Base-by-base conservation (phyloP, 2,797 vertebrate species). In the Eulemur albifrons region DNA sequence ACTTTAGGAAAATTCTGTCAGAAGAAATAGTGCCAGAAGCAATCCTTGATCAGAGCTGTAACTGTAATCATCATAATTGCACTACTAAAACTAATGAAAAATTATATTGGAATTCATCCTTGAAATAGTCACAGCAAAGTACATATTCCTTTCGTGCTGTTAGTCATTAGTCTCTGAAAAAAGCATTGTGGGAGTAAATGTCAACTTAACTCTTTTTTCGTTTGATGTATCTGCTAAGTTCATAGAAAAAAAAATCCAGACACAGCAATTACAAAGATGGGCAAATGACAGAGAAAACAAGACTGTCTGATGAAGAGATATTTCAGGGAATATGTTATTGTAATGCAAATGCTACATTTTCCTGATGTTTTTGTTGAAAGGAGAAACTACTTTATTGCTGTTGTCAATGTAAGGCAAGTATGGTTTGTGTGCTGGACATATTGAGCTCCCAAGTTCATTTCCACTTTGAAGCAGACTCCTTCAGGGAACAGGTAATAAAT, bases 11-110 rank as follows among this genome's bases (percentile, higher is more conserved):
- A 95, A 94, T 11, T 12, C 77, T 85, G 57, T 86, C 80, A 92
- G n/a, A 86, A 93, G 91, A 14, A 94, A 61, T 65, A 90, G 82
- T 18, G n/a, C 88, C 27, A 84, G 45, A 95, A 97, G 48, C 20
- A 98, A 96, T 81, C 6, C 59, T 97, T 97, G 80, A 97, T 96
- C 92, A 93, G 94, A 96, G 18, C 12, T 86, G 59, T 97, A 87
- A 80, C 11, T 75, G 73, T 88, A 95, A 93, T 96, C 72, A 84
- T 88, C 61, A 94, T 89, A 94, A 96, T 93, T 97, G 65, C 20
- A 25, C 72, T 69, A 91, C 50, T 84, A 94, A 97, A 97, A 67
- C 40, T 96, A 97, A 93, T 89, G 90, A 97, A 97, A 98, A 10
- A 38, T 93, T 93, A 83, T 95, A 86, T 76, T 95, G 75, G 88